These are phyloP conservation scores for Atrina japonica DNA, from an alignment of 2,888 invertebrate genomes.

Conservation along the genomic window DNA sequence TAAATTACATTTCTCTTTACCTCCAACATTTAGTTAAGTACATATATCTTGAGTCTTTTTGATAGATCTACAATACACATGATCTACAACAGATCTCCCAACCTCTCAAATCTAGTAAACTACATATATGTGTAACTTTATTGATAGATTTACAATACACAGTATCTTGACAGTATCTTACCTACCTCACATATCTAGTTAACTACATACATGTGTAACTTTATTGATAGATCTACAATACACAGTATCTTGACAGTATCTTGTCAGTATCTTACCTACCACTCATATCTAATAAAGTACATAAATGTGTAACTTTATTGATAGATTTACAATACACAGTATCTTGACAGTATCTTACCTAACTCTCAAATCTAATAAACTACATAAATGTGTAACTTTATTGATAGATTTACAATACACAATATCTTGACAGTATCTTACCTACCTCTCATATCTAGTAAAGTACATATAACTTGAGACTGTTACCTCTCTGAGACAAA, in stretches of 20 bases:
- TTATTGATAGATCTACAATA: neutral
- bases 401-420: neutral
- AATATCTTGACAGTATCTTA: neutral
- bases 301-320: no score
- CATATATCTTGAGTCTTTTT: neutral
- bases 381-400: no score
- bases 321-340: no score
- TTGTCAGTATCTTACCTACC: slow-evolving; percentile 52
- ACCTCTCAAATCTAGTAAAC: slow-evolving; percentile 65
- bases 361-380: no score
- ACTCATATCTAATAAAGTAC: no score
- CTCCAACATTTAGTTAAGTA: no score
- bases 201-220: no score
- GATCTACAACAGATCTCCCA: slow-evolving; percentile 10
- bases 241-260: neutral
- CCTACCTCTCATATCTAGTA: slow-evolving; percentile 62
- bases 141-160: no score
- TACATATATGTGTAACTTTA: no score
- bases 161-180: neutral
- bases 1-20: no score
- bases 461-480: no score
- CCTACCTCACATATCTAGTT: neutral
- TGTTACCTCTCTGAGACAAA: no score
- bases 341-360: neutral
- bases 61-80: neutral